These are phyloP conservation scores for Hyles lineata DNA, from an alignment of 2,888 invertebrate genomes.

Conservation along the genomic window DNA sequence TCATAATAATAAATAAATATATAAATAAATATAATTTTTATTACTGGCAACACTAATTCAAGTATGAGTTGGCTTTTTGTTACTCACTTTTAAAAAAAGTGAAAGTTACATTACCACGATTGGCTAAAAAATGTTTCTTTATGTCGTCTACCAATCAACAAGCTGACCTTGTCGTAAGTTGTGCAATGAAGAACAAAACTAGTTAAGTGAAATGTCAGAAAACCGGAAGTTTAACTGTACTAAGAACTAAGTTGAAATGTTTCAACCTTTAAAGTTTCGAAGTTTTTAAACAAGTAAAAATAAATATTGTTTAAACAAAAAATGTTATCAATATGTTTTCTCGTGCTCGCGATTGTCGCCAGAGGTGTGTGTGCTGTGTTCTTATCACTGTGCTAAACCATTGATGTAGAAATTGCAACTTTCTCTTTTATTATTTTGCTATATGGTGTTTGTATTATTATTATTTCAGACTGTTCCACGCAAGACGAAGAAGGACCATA, in stretches of 20 bases:
- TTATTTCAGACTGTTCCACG: slow-evolving; percentile 68
- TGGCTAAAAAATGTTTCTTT: neutral
- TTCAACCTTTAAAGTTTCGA: slow-evolving; percentile 52
- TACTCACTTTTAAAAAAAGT: slow-evolving; percentile 1
- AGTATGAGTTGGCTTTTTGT: neutral
- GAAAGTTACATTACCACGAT: slow-evolving; percentile 17
- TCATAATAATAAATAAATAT: too few species aligned
- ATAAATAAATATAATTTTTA: too few species aligned
- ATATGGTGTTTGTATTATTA: slow-evolving; percentile 34
- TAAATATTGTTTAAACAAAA: slow-evolving; percentile 43
- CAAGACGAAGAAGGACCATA: slow-evolving; percentile 90
- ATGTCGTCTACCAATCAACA: slow-evolving; percentile 49
- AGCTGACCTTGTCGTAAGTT: slow-evolving; percentile 44
- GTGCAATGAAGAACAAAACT: slow-evolving; percentile 38
- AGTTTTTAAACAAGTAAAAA: slow-evolving; percentile 47
- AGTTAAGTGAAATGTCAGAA: slow-evolving; percentile 58
- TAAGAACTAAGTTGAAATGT: slow-evolving; percentile 56
- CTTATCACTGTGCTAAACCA: neutral
- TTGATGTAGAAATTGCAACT: slow-evolving; percentile 46
- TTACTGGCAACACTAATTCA: slow-evolving; percentile 32
- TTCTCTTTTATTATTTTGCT: slow-evolving; percentile 54
- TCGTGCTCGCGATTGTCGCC: slow-evolving; percentile 56
- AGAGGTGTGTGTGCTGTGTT: slow-evolving; percentile 53
- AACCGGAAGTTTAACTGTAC: slow-evolving; percentile 54
- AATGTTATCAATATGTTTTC: slow-evolving; percentile 62